A percentile compares a stretch with the other conserved stretches of the same genome.
These are phyloP conservation scores for Lasiommata megera DNA, from an alignment of 2,888 invertebrate species.

Conservation along the genomic window DNA sequence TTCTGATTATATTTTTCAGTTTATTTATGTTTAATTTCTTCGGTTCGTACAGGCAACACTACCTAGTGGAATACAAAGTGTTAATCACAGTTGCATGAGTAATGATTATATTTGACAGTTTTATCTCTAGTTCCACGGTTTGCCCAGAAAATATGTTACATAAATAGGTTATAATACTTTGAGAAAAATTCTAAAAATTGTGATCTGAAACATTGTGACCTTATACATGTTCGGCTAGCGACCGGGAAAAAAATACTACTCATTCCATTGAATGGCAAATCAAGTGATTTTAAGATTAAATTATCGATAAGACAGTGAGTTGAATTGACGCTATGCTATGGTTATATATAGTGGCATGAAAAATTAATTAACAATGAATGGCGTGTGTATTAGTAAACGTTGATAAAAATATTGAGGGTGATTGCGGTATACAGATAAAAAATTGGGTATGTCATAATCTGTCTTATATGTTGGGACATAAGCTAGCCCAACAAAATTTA, in stretches of 20 bases:
- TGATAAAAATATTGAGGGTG: background rate
- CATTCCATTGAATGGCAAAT: background rate
- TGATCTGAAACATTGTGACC: background rate
- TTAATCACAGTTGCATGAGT: background rate
- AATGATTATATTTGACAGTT: constrained; percentile 3
- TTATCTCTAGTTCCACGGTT: background rate
- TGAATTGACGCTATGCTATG: background rate
- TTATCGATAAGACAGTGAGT: background rate
- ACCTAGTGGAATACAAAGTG: constrained; percentile 2
- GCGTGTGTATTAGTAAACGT: background rate
- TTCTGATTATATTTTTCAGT: constrained; percentile 40
- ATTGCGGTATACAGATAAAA: background rate
- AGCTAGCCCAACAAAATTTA: no score
- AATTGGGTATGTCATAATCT: background rate
- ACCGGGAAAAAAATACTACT: background rate
- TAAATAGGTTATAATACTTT: background rate
- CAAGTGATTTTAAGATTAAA: background rate
- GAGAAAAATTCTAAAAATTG: background rate
- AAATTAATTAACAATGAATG: background rate
- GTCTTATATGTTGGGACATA: no score
- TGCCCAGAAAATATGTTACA: background rate
- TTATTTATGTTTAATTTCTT: constrained; percentile 17
- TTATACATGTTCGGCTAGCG: background rate
- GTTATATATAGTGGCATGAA: background rate
- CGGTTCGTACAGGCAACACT: constrained; percentile 34